Evolutionary conservation across 2,888 invertebrate species (phyloP).

Genomic region (Leptopilina myrica): DNA sequence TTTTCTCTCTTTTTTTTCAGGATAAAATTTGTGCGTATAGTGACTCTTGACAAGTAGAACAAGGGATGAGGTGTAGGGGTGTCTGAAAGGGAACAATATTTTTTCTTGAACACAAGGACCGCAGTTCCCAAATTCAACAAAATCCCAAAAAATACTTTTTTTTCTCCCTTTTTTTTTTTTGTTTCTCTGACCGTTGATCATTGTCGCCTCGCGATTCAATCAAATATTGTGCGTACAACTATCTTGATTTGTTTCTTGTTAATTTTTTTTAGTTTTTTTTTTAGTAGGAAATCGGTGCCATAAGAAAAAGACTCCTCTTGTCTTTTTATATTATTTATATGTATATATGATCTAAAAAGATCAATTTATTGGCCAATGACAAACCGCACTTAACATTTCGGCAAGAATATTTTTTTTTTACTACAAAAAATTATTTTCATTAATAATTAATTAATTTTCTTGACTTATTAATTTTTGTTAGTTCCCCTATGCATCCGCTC

Average conservation of each 20-base stretch:
- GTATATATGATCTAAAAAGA: no score
- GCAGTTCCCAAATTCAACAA: background rate
- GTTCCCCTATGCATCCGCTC: constrained; percentile 29
- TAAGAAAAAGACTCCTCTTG: background rate
- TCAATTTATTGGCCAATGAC: background rate
- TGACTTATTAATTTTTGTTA: constrained; percentile 19
- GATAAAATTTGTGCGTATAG: constrained; percentile 41
- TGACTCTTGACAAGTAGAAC: constrained; percentile 17
- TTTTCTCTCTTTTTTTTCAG: background rate
- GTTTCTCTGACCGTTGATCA: constrained; percentile 15
- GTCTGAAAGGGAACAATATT: constrained; percentile 1
- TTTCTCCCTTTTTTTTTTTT: background rate
- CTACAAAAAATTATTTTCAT: background rate
- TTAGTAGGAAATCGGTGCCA: constrained; percentile 32
- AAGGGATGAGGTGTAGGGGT: constrained; percentile 32
- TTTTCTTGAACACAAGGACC: constrained; percentile 16
- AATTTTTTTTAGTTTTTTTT: background rate
- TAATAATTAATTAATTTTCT: constrained; percentile 11
- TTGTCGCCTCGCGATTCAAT: constrained; percentile 32
- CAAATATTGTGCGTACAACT: constrained; percentile 36
- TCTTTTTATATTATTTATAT: background rate
- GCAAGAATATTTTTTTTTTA: no score
- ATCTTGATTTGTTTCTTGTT: background rate
- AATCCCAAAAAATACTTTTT: background rate
- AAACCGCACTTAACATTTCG: no score